Conservation (phyloP, 1,140 invertebrate species). For the Drosophila nikananu region DNA sequence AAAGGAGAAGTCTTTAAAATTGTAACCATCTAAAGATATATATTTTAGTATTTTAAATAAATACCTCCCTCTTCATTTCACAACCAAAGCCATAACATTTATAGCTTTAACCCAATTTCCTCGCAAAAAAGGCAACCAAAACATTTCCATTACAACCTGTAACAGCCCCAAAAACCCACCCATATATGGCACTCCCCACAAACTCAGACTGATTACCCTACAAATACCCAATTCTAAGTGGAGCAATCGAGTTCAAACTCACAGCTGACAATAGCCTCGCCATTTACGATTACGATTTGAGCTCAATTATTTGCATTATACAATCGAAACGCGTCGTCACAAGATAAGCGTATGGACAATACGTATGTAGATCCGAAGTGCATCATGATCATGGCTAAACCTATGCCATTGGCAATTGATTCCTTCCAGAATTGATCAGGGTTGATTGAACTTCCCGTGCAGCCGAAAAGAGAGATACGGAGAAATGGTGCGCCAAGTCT, state of each 20-base stretch:
- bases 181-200: constrained; percentile 18
- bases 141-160: constrained; percentile 21
- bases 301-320: constrained; percentile 71
- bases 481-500: constrained; percentile 65
- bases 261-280: constrained; percentile 56
- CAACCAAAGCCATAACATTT: neutral
- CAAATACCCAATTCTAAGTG: constrained; percentile 40
- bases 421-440: constrained; percentile 32
- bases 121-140: neutral
- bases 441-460: constrained; percentile 57
- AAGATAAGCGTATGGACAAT: constrained; percentile 51
- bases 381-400: constrained; percentile 66
- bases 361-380: constrained; percentile 27
- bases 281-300: constrained; percentile 63
- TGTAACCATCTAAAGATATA: too few relatives aligned
- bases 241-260: constrained; percentile 57
- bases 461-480: constrained; percentile 14
- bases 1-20: neutral
- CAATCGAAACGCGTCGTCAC: constrained; percentile 44
- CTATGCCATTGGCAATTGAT: constrained; percentile 27
- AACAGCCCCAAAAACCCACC: neutral
- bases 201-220: constrained; percentile 14
- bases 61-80: neutral
- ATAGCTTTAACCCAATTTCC: neutral
- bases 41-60: too few relatives aligned